phyloP scores from a whole-genome alignment of 2,888 invertebrate genomes.

The Trissonchulus latispiculum region DNA sequence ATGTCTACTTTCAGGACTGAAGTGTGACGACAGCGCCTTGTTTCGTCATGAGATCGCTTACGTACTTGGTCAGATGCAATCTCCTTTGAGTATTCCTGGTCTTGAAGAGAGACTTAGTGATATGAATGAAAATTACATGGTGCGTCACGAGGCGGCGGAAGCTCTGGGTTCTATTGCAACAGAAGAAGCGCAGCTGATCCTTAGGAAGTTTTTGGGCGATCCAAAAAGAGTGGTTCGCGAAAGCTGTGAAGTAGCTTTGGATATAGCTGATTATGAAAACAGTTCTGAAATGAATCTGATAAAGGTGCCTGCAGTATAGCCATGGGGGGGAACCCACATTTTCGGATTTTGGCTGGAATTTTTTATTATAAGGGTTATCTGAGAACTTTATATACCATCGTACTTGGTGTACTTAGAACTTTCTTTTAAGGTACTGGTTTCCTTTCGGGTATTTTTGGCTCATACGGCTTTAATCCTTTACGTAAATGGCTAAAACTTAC shows the following conservation, averaged over 20 bases:
- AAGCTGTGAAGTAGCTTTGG: slow-evolving; percentile 83
- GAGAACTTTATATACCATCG: no score
- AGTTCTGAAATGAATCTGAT: slow-evolving; percentile 34
- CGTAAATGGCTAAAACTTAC: no score
- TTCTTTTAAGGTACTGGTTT: no score
- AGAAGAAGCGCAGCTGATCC: slow-evolving; percentile 66
- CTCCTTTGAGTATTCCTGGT: slow-evolving; percentile 61
- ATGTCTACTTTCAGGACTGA: slow-evolving; percentile 58
- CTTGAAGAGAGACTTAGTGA: slow-evolving; percentile 64
- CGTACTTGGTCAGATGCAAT: slow-evolving; percentile 89
- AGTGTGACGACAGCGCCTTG: slow-evolving; percentile 65
- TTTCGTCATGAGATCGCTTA: slow-evolving; percentile 96
- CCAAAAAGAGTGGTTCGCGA: slow-evolving; percentile 79
- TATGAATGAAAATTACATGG: slow-evolving; percentile 79
- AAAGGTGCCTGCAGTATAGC: no score
- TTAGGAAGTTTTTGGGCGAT: slow-evolving; percentile 67
- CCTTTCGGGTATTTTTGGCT: no score
- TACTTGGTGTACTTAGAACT: no score
- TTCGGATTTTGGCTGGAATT: no score
- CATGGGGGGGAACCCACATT: no score
- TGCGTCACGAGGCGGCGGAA: slow-evolving; percentile 95
- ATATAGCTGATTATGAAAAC: slow-evolving; percentile 78
- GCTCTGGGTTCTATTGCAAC: slow-evolving; percentile 91
- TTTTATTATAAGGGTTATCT: no score
- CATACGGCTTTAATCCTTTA: no score